Base-by-base conservation (phyloP, 2,888 invertebrate genomes). In the Drosophila greeni region DNA sequence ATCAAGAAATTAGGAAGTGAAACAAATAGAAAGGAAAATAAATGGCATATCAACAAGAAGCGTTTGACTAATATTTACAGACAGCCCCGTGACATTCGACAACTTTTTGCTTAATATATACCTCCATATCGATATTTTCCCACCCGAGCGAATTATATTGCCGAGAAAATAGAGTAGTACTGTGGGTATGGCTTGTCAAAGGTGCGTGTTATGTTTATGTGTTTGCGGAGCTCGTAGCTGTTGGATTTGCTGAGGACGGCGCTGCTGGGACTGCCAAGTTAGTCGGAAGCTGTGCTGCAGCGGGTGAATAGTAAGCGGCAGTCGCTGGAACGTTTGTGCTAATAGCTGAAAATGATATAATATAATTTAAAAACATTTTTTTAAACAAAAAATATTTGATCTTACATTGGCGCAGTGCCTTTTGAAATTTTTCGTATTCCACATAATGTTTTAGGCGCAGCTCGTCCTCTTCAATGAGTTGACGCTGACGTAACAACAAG, bases 381-480 rank as follows among this genome's bases (percentile, higher is more conserved):
- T 9, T 3, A 24, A 45, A 5, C 3, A 14, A 39, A 5, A 6
- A 40, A 16, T 45, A 29, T 11, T 8, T 4, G 3, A n/a, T 65
- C 77, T 79, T 85, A 88, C 88, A 74, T 76, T 86, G 82, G 62
- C 87, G 85, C 49, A 89, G 73, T 36, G 85, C 85, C 67, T 89
- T 88, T 61, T 89, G 88, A 55, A 89, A 89, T 70, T 89, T 89
- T 65, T 89, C 89, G 62, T 88, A 85, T 77, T 89, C 89, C 54
- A 88, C 87, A 62, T 86, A 89, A 67, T 89, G 89, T 49, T 88
- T 88, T 5, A 89, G 70, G 5, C 89, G 85, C 45, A 89, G 69
- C 68, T 89, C 89, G 69, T 89, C 89, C 59, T 89, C 89, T 78
- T 89, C 89, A 29, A 89, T 87, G 33, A 88, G 85, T 60, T 89